These are phyloP conservation scores for Trichogramma evanescens DNA, from an alignment of 2,888 invertebrate genomes.

Conservation along the genomic window DNA sequence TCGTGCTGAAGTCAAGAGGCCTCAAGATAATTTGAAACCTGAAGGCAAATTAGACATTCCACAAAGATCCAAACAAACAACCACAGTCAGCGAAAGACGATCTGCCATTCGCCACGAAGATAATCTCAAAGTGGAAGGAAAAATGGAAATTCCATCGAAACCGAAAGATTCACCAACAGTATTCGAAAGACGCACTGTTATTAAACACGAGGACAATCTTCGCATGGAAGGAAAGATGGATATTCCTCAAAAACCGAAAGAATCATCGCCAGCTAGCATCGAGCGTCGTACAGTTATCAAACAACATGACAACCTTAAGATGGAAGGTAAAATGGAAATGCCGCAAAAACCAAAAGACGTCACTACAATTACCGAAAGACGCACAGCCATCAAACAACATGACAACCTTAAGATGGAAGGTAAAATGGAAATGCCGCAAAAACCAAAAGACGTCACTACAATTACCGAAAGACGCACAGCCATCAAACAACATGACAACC, in stretches of 20 bases:
- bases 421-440: constrained; percentile 54
- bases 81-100: constrained; percentile 48
- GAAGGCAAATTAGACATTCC: constrained; percentile 49
- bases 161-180: constrained; percentile 42
- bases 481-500: constrained; percentile 46
- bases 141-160: constrained; percentile 51
- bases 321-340: constrained; percentile 28
- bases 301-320: constrained; percentile 37
- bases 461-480: constrained; percentile 46
- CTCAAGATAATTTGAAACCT: constrained; percentile 46
- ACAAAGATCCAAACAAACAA: constrained; percentile 47
- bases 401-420: constrained; percentile 44
- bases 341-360: constrained; percentile 48
- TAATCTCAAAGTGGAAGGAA: constrained; percentile 47
- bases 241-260: constrained; percentile 45
- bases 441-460: constrained; percentile 42
- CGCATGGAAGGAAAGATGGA: constrained; percentile 50
- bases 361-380: constrained; percentile 42
- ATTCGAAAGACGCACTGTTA: constrained; percentile 48
- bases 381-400: constrained; percentile 45
- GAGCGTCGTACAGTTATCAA: constrained; percentile 54
- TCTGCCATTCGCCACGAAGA: constrained; percentile 48
- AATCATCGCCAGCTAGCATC: constrained; percentile 53
- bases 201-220: constrained; percentile 39
- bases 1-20: constrained; percentile 38